These are phyloP conservation scores for Drosophila nikananu DNA, from an alignment of 1,140 invertebrate species.

Conservation along the genomic window DNA sequence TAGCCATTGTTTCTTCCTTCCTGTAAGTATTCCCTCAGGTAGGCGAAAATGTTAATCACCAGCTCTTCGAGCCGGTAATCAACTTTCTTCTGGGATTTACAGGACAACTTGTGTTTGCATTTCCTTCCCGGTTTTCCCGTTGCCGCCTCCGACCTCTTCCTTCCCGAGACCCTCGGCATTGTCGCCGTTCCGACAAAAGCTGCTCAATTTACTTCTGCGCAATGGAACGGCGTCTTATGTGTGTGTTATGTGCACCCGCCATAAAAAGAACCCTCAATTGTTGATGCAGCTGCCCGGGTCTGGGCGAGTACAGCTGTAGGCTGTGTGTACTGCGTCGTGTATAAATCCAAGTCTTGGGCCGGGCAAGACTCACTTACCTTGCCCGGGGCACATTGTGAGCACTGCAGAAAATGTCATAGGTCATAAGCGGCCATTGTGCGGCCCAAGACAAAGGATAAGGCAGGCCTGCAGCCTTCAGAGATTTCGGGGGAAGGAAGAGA, in stretches of 20 bases:
- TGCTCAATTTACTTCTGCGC: conserved; percentile 53
- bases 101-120: conserved; percentile 39
- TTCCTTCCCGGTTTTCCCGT: conserved; percentile 22
- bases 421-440: conserved; percentile 64
- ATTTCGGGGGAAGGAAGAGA: conserved; percentile 35
- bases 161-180: conserved; percentile 12
- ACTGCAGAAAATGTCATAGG: conserved; percentile 73
- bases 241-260: conserved; percentile 12
- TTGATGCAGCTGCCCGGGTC: conserved; percentile 61
- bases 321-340: conserved; percentile 42
- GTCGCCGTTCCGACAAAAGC: conserved; percentile 46
- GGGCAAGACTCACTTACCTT: conserved; percentile 49
- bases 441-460: conserved; percentile 50
- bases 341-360: conserved; percentile 48
- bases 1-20: background rate
- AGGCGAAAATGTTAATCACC: conserved; percentile 22
- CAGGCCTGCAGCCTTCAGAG: conserved; percentile 32
- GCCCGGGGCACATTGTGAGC: conserved; percentile 52
- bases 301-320: conserved; percentile 42
- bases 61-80: conserved; percentile 22
- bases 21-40: conserved; percentile 17
- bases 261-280: conserved; percentile 53
- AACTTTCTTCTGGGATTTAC: conserved; percentile 37
- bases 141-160: background rate
- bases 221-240: conserved; percentile 37